Conservation (phyloP, 2,888 invertebrate species). For the Bugulina stolonifera region DNA sequence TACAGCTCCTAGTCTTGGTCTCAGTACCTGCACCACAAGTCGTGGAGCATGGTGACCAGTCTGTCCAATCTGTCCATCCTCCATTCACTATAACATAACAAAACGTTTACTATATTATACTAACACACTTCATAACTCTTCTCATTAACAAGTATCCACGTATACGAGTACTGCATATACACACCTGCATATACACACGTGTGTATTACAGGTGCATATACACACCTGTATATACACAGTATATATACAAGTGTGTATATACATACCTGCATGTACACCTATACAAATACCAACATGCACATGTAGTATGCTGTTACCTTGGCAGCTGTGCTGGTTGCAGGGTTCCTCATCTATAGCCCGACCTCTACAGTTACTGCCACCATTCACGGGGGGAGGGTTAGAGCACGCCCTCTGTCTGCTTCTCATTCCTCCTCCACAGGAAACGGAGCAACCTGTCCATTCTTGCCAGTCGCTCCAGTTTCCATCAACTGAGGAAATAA, state of each 20-base stretch:
- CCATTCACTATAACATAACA: conserved; percentile 47
- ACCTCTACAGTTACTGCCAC: conserved; percentile 71
- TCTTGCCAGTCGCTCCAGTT: conserved; percentile 73
- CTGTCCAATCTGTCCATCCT: conserved; percentile 72
- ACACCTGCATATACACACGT: no score
- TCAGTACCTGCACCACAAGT: conserved; percentile 71
- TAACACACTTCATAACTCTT: no score
- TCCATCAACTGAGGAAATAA: conserved; percentile 46
- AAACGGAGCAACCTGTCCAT: conserved; percentile 74
- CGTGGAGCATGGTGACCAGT: conserved; percentile 75
- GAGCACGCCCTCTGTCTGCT: conserved; percentile 82
- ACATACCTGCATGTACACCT: no score
- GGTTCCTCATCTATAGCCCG: neutral
- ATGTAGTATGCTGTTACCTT: no score
- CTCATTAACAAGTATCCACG: no score
- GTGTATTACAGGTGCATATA: no score
- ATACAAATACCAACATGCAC: no score
- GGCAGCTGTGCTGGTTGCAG: neutral
- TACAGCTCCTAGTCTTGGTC: conserved; percentile 42
- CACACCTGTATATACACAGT: no score
- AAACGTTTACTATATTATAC: no score
- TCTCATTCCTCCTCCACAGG: conserved; percentile 69
- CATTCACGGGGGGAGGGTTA: conserved; percentile 78
- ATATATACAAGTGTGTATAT: no score
- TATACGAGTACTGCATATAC: no score